These are phyloP conservation scores for Nothoprocta perdicaria DNA, from an alignment of 2,113 vertebrate genomes.

Conservation along the genomic window DNA sequence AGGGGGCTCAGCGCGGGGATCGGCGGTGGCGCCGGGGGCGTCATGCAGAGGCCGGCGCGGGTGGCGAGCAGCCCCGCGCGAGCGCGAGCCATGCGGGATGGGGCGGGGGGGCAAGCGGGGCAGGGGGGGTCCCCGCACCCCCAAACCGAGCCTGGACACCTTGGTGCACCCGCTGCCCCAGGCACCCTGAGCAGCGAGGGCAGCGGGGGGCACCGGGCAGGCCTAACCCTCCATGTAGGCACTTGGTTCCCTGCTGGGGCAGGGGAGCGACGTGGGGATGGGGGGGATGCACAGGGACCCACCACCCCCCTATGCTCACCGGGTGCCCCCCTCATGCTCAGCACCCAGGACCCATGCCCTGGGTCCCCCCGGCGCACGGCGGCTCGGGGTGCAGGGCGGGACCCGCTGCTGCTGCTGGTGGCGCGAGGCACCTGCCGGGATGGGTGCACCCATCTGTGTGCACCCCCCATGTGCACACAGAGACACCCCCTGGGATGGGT, in stretches of 20 bases:
- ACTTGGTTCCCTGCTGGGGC: slow-evolving; percentile 55
- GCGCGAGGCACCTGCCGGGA: too few species aligned
- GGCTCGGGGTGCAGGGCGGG: neutral
- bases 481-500: too few species aligned
- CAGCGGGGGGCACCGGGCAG: neutral
- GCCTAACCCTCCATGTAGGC: slow-evolving; percentile 40
- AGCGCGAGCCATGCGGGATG: slow-evolving; percentile 54
- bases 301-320: neutral
- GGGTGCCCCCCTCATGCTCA: too few species aligned
- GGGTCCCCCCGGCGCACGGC: neutral
- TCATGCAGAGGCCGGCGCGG: slow-evolving; percentile 9
- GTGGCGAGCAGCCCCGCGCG: neutral
- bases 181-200: neutral
- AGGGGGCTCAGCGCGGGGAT: fast-evolving
- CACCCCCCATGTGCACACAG: too few species aligned
- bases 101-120: neutral
- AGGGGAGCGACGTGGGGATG: neutral
- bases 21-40: neutral
- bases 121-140: slow-evolving; percentile 33
- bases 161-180: too few species aligned
- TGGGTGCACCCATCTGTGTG: too few species aligned
- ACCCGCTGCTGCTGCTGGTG: too few species aligned
- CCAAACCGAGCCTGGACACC: neutral
- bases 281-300: neutral
- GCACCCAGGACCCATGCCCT: too few species aligned